Evolutionary conservation across 2,113 vertebrate genomes (phyloP).

Genomic region (Cygnus buccinator): DNA sequence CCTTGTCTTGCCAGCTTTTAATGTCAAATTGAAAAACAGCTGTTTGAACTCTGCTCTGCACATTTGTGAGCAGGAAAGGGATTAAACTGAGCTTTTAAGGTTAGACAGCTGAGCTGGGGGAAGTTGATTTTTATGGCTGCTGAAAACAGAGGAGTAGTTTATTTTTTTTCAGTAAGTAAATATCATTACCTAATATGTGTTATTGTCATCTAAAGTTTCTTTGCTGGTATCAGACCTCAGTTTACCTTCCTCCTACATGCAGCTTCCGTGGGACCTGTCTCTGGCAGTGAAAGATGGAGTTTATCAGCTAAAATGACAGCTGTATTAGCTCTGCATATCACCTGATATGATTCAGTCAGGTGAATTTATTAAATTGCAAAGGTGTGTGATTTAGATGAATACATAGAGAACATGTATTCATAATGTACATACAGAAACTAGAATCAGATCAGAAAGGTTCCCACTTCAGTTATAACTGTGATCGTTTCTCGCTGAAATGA

Average conservation of each 20-base stretch:
- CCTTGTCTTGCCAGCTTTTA: background rate
- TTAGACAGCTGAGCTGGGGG: background rate
- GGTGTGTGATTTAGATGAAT: background rate
- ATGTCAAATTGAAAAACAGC: background rate
- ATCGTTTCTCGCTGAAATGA: background rate
- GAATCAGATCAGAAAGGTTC: background rate
- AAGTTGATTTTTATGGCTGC: background rate
- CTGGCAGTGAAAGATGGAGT: background rate
- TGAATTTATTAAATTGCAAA: background rate
- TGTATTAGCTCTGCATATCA: background rate
- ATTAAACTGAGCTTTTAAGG: background rate
- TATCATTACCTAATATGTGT: fast-evolving
- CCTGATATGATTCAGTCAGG: background rate
- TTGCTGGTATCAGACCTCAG: background rate
- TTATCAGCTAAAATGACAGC: background rate
- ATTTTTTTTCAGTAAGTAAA: background rate
- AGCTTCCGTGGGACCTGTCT: background rate
- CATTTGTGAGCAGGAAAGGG: background rate
- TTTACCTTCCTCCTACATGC: background rate
- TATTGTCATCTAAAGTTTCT: background rate
- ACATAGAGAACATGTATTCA: background rate
- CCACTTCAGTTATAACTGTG: fast-evolving
- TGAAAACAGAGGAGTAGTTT: background rate
- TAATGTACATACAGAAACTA: background rate
- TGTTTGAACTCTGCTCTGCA: background rate